phyloP scores from a whole-genome alignment of 2,888 invertebrate genomes.

The Andrena bucephala region DNA sequence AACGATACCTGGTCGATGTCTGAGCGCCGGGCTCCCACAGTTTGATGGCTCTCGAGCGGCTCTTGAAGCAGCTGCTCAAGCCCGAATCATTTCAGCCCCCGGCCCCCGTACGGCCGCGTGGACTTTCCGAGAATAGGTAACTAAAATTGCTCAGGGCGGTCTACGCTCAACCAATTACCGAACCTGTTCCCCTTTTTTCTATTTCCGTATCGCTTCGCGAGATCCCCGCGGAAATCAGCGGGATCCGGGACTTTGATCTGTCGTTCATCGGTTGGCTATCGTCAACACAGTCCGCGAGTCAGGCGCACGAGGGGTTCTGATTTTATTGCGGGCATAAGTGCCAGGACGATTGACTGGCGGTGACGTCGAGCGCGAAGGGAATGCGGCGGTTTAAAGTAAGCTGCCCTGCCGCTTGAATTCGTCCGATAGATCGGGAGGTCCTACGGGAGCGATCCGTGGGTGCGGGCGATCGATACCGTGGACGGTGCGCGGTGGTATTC shows the following conservation, averaged over 20 bases:
- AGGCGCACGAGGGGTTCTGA: no score
- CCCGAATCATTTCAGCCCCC: slow-evolving; percentile 10
- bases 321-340: slow-evolving; percentile 12
- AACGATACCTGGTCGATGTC: no score
- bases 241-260: background rate
- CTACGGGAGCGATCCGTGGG: background rate
- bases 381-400: background rate
- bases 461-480: background rate
- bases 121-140: slow-evolving; percentile 29
- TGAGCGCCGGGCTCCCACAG: no score
- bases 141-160: slow-evolving; percentile 22
- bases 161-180: background rate
- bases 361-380: background rate
- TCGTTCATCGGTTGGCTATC: background rate
- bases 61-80: background rate
- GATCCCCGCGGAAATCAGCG: background rate
- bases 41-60: no score
- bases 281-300: no score
- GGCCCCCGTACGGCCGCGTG: slow-evolving; percentile 26
- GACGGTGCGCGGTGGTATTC: slow-evolving; percentile 10
- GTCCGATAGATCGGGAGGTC: background rate
- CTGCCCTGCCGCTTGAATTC: no score
- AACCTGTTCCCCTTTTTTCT: background rate
- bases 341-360: background rate
- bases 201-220: slow-evolving; percentile 29